These are phyloP conservation scores for Nymphicus hollandicus DNA, from an alignment of 2,113 vertebrate genomes.

Conservation along the genomic window DNA sequence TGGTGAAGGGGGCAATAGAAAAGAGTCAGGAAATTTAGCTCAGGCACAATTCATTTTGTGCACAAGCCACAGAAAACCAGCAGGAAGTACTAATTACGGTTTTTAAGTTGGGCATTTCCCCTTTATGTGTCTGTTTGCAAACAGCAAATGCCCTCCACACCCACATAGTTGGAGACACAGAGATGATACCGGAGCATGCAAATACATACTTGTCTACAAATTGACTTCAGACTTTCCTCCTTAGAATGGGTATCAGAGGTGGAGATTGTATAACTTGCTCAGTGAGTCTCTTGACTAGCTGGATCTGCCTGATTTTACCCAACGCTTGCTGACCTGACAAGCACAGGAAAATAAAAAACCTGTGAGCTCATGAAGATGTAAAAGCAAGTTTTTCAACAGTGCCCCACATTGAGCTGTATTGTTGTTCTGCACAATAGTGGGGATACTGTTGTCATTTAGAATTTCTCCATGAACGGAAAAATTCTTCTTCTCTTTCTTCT, in stretches of 20 bases:
- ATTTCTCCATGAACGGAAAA: background rate
- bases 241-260: background rate
- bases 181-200: background rate
- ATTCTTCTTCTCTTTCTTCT: background rate
- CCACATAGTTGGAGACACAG: background rate
- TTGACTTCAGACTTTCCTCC: background rate
- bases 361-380: background rate
- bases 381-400: background rate
- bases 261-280: background rate
- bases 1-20: background rate
- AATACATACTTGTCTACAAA: background rate
- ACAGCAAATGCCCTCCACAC: constrained; percentile 41
- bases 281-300: background rate
- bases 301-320: background rate
- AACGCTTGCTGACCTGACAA: background rate
- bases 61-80: background rate
- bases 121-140: constrained; percentile 42
- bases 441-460: background rate
- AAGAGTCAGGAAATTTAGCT: background rate
- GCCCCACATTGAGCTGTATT: background rate
- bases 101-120: constrained; percentile 31
- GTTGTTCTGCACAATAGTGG: background rate
- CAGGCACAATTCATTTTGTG: background rate
- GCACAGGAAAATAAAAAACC: background rate
- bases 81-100: constrained; percentile 11